phyloP scores from a whole-genome alignment of 2,797 vertebrate genomes.

The Mionectes olivaceus region DNA sequence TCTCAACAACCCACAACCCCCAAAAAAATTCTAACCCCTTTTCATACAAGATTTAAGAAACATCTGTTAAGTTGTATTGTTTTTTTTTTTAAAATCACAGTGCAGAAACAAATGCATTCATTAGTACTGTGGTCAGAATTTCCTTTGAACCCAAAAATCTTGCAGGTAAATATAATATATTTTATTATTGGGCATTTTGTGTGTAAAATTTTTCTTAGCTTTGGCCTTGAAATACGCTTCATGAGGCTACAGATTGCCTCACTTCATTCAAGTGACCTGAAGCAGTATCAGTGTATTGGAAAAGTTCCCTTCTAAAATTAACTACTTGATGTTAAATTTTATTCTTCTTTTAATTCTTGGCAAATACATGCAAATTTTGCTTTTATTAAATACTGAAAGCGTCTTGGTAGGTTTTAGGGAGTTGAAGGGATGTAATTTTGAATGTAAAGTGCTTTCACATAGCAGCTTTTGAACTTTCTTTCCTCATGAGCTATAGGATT shows the following conservation, averaged over 20 bases:
- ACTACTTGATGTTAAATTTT: neutral
- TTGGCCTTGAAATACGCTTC: neutral
- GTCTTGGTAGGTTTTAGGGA: neutral
- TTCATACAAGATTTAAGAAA: neutral
- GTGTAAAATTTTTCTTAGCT: neutral
- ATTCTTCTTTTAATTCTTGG: neutral
- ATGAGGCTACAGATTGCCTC: neutral
- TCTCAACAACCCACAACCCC: neutral
- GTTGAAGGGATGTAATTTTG: neutral
- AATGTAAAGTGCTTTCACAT: neutral
- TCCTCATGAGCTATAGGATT: neutral
- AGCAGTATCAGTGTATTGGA: neutral
- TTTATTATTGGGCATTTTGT: neutral
- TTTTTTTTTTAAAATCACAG: neutral
- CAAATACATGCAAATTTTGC: neutral
- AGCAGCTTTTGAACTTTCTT: neutral
- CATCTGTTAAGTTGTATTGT: neutral
- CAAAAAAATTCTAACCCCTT: fast-evolving
- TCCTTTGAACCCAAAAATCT: neutral
- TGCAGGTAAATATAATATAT: neutral
- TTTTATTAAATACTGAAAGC: neutral
- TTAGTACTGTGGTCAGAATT: neutral
- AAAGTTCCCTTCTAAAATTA: neutral
- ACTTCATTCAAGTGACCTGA: neutral
- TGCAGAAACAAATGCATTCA: neutral